Evolutionary conservation across 1,140 invertebrate species (phyloP), one percentile per base, ranked within the genome.

Genomic region (Manduca sexta): DNA sequence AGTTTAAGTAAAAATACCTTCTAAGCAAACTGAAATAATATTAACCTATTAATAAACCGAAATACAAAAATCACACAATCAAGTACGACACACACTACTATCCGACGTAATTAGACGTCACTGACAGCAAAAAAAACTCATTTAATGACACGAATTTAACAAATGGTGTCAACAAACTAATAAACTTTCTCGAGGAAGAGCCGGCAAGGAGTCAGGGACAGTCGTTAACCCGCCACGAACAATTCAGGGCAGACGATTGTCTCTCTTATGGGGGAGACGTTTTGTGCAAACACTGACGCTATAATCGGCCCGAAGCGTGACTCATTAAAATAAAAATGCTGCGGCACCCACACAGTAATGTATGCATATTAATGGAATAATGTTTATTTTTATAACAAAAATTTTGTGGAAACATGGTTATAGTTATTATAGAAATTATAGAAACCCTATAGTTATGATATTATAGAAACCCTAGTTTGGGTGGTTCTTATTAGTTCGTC

Each of bases 161-260:
- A 48, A 48, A 26, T 42, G 16, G 12, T 43, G 41, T 48, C 43
- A 46, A 38, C 1, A 48, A 47, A 43, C 31, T 43, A 53, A 47
- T 47, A 47, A 41, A 60, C 47, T 56, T 59, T 51, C 53, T 49
- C 49, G 44, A 43, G 53, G 35, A 29, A 46, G 41, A 26, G 43
- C 38, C 47, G 49, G 38, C 48, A 55, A 40, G 17, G 46, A 68
- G 66, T 68, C 72, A 70, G 60, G 69, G 70, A 50, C 70, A 75
- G 60, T 64, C 72, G 50, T 76, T 73, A 69, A 74, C 70, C 69
- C 58, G 59, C 26, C 48, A 61, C 60, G 63, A 71, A 72, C 70
- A 75, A 73, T 74, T 66, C 66, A 69, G 73, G 67, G 41, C 68
- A 67, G 55, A 63, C 65, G 66, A 65, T 65, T 62, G 56, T 34